Evolutionary conservation across 2,797 vertebrate genomes (phyloP), one percentile per base, ranked within the genome.

Genomic region (Anabas testudineus): DNA sequence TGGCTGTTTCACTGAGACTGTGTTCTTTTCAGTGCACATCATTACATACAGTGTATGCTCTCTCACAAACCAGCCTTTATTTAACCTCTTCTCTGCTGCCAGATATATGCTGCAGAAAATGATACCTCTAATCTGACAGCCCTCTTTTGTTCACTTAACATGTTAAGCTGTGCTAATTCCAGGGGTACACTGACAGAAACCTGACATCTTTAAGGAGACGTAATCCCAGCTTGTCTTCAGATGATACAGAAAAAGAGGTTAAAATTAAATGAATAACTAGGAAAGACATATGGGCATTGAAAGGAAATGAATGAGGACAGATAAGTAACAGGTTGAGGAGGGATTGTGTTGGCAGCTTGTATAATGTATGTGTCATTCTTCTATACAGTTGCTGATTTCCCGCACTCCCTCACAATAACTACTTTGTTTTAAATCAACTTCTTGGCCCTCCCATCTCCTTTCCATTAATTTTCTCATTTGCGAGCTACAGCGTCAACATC

Each of bases 61-160:
- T 34, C 57, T 68, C 47, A 21, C 72, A 82, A 70, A 68, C 57
- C 49, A 39, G 22, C 3, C 71, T 69, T 74, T 74, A 67, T 82
- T 78, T 76, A 81, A 78, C 57, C 47, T 76, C 24, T 28, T 36
- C 36, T 52, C 72, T 36, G 34, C 77, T 58, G 28, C 69, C 64
- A 75, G 57, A 66, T 66, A 67, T 49, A 66, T 57, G 59, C 49
- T 48, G 54, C 57, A 51, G 57, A 72, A 85, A 74, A 65, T 13
- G 52, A 81, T 81, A 64, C 68, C 54, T 52, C 51, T 22, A 52
- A 62, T 63, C 69, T 61, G 68, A 71, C 73, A 74, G 78, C 70
- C 10, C 5, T 32, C 80, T 83, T 87, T 81, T 82, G 82, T 82
- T 86, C 67, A 56, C 65, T 76, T 59, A 69, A 73, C 80, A 55